Conservation (phyloP, 92 coral and sea anemone species). For the Chrysogorgia sp. region DNA sequence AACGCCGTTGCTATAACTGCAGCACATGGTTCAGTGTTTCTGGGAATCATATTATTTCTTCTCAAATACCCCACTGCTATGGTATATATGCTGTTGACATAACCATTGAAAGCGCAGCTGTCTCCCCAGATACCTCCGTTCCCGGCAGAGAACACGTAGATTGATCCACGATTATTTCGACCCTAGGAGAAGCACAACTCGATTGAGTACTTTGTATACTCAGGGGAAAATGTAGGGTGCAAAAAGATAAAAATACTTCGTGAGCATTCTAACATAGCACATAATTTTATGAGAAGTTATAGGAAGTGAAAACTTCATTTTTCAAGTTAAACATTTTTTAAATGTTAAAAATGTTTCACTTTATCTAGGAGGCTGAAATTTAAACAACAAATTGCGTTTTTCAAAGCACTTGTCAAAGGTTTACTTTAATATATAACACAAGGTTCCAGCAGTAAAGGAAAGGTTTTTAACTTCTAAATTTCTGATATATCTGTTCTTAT, state of each 20-base stretch:
- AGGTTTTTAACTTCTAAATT: too few species aligned
- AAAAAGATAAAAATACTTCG: too few species aligned
- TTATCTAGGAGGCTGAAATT: too few species aligned
- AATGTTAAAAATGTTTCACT: too few species aligned
- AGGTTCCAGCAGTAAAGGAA: too few species aligned
- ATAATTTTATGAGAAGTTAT: background rate
- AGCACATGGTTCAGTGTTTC: conserved; percentile 8
- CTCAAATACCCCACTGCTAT: conserved; percentile 5
- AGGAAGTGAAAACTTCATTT: background rate
- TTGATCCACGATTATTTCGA: background rate
- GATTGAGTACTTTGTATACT: background rate
- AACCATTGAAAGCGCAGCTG: conserved; percentile 33
- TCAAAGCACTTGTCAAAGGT: too few species aligned
- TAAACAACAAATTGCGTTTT: too few species aligned
- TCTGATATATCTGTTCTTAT: too few species aligned
- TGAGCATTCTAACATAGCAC: too few species aligned
- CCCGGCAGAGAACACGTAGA: conserved; percentile 23
- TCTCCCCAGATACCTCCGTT: conserved; percentile 13
- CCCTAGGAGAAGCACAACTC: conserved; percentile 9
- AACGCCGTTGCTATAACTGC: conserved; percentile 33
- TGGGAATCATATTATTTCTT: background rate
- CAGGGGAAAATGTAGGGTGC: background rate
- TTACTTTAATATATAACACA: too few species aligned
- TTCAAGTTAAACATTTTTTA: background rate
- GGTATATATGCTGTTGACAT: conserved; percentile 31